phyloP scores from a whole-genome alignment of 2,888 invertebrate species.

The Coleophora deauratella region DNA sequence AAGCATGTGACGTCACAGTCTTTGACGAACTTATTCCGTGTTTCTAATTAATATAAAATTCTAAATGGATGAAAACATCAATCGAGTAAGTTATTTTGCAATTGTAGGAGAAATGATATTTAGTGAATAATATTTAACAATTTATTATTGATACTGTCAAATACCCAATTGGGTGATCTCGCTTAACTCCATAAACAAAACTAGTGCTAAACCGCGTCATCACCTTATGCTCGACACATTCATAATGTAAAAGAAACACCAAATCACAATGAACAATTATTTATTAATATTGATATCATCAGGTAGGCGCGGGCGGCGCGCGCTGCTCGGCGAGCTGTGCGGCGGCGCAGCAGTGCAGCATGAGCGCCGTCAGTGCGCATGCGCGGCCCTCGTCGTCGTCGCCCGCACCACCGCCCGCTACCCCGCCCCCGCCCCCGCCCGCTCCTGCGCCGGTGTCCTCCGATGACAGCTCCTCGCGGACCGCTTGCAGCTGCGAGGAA shows the following conservation, averaged over 20 bases:
- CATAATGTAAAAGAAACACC: neutral
- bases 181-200: too few species aligned
- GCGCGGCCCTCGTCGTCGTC: slow-evolving; percentile 84
- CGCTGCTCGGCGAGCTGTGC: slow-evolving; percentile 81
- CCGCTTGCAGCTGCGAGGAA: slow-evolving; percentile 45
- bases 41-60: too few species aligned
- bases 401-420: slow-evolving; percentile 22
- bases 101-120: too few species aligned
- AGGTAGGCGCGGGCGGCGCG: slow-evolving; percentile 38
- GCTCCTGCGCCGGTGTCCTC: slow-evolving; percentile 34
- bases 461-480: slow-evolving; percentile 59
- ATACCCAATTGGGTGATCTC: too few species aligned
- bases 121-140: too few species aligned
- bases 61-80: too few species aligned
- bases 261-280: slow-evolving; percentile 31
- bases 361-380: slow-evolving; percentile 91
- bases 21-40: too few species aligned
- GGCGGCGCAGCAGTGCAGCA: slow-evolving; percentile 96
- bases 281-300: slow-evolving; percentile 36
- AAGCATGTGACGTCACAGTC: too few species aligned
- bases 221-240: too few species aligned
- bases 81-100: too few species aligned
- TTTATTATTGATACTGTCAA: too few species aligned
- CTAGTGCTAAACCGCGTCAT: too few species aligned
- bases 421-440: slow-evolving; percentile 8